Evolutionary conservation across 1,140 invertebrate species (phyloP).

Genomic region (Amyelois transitella): DNA sequence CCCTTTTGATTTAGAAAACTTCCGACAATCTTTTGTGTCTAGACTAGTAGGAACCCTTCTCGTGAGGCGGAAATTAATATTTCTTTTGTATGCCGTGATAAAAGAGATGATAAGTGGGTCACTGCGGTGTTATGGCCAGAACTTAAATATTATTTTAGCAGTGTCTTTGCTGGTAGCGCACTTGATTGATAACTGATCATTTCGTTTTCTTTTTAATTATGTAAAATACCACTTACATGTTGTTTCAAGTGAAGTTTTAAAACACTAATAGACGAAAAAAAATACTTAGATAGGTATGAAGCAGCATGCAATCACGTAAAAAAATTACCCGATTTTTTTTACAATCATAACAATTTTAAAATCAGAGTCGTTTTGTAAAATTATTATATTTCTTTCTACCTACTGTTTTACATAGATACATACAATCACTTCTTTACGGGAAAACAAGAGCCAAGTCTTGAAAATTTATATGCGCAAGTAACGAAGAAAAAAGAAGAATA

Average conservation of each 20-base stretch:
- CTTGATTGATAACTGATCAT: no score
- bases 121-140: background rate
- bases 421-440: background rate
- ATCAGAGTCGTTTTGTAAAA: background rate
- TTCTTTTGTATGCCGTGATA: constrained; percentile 33
- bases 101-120: constrained; percentile 18
- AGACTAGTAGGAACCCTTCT: constrained; percentile 22
- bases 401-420: background rate
- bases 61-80: constrained; percentile 44
- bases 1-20: background rate
- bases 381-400: background rate
- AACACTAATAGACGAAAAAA: no score
- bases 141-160: background rate
- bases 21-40: background rate
- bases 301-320: no score
- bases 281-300: no score
- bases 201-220: no score
- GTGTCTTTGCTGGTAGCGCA: no score
- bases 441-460: background rate
- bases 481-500: background rate
- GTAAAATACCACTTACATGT: no score
- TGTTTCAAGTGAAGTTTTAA: no score
- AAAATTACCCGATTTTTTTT: no score
- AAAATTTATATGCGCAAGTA: no score
- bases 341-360: no score